Conservation (phyloP, 2,797 vertebrate species). For the Chrysolophus pictus region DNA sequence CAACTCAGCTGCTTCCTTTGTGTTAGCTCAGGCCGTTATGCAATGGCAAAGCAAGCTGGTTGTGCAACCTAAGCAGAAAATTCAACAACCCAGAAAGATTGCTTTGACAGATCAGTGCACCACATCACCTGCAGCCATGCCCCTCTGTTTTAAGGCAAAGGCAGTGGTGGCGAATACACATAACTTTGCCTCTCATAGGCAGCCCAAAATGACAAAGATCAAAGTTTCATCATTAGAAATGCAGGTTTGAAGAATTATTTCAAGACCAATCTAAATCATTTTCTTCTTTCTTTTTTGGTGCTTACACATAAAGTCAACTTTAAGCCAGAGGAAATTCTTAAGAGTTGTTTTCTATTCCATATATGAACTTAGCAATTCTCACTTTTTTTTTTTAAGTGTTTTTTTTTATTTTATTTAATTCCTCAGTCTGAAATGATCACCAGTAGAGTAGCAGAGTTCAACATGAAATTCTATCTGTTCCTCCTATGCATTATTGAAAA, state of each 20-base stretch:
- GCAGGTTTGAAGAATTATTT: not conserved
- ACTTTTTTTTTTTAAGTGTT: not conserved
- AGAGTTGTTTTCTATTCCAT: not conserved
- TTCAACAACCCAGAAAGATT: not conserved
- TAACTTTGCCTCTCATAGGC: not conserved
- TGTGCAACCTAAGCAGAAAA: constrained; percentile 6
- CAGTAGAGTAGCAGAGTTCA: not conserved
- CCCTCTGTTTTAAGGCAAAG: not conserved
- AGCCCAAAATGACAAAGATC: not conserved
- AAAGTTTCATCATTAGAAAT: not conserved
- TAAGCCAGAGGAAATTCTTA: not conserved
- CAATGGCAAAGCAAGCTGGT: not conserved
- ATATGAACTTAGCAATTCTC: not conserved
- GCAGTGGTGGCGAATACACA: not conserved
- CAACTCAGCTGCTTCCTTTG: not conserved
- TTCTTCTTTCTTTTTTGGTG: not conserved
- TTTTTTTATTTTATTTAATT: not conserved
- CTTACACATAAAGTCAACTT: not conserved
- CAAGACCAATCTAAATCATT: not conserved
- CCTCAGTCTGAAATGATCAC: not conserved
- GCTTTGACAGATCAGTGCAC: not conserved
- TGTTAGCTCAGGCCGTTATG: not conserved
- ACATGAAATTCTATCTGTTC: not conserved
- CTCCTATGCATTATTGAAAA: not conserved
- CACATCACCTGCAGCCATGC: not conserved